These are phyloP conservation scores for Macrochelys suwanniensis DNA, from an alignment of 2,797 vertebrate genomes.

Conservation along the genomic window DNA sequence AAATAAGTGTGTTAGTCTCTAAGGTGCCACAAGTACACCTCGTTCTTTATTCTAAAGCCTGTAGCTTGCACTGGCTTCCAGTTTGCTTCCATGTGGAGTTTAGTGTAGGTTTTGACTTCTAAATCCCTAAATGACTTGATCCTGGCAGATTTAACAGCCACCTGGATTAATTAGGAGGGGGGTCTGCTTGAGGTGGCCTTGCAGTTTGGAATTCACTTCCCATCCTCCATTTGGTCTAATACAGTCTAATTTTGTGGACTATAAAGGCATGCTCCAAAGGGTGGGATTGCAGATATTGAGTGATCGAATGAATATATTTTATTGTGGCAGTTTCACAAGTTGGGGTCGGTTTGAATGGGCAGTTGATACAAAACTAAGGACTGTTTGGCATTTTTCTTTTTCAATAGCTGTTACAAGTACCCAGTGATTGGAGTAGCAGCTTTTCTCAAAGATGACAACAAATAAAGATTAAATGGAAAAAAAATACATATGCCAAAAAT, in stretches of 20 bases:
- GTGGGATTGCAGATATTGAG: neutral
- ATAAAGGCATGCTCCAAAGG: neutral
- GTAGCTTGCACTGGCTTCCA: neutral
- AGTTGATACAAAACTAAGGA: neutral
- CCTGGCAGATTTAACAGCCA: neutral
- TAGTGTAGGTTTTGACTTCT: neutral
- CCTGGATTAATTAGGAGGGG: neutral
- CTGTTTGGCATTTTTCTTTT: neutral
- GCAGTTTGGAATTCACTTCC: neutral
- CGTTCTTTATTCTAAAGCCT: neutral
- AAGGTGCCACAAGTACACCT: too few relatives aligned
- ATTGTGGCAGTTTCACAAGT: neutral
- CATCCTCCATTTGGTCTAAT: neutral
- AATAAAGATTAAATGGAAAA: neutral
- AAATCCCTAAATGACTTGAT: neutral
- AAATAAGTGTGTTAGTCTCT: too few relatives aligned
- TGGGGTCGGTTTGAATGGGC: neutral
- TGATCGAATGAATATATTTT: neutral
- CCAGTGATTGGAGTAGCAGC: neutral
- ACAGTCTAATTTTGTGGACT: neutral
- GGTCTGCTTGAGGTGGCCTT: neutral
- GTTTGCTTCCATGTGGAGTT: neutral
- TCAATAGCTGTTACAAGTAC: neutral
- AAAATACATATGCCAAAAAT: neutral
- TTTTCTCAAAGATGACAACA: slow-evolving; percentile 1